Conservation (phyloP, 2,797 vertebrate species). For the Hyperoplus immaculatus region DNA sequence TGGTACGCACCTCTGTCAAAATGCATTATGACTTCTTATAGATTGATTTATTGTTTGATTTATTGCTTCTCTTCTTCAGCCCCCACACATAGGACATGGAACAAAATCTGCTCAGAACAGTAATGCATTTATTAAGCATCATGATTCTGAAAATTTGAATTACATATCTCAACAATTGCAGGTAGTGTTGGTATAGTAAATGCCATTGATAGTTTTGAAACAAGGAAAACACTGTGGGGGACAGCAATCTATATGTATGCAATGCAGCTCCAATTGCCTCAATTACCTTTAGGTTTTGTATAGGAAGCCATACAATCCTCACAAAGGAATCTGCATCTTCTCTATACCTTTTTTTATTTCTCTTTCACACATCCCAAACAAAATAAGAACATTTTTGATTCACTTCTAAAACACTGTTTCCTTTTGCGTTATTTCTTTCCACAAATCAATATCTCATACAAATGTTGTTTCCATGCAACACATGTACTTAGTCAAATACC, state of each 20-base stretch:
- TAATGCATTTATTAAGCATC: neutral
- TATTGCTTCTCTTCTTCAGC: conserved; percentile 20
- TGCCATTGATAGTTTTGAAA: too few species aligned
- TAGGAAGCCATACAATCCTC: neutral
- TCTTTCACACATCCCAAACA: neutral
- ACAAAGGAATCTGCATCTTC: neutral
- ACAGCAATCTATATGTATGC: too few species aligned
- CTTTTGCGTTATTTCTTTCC: neutral
- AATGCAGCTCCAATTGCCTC: neutral
- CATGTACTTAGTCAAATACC: neutral
- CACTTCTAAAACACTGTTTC: neutral
- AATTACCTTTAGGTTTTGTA: neutral
- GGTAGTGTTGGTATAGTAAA: too few species aligned
- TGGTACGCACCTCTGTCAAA: conserved; percentile 33
- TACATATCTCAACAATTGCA: neutral
- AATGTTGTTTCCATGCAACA: neutral
- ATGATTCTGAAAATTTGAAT: neutral
- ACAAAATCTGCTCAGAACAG: neutral
- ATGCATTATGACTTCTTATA: conserved; percentile 27
- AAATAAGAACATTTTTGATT: neutral
- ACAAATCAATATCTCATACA: neutral
- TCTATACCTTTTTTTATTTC: neutral
- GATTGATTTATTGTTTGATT: conserved; percentile 43
- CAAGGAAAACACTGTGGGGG: too few species aligned
- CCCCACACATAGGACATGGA: neutral